Evolutionary conservation across 2,888 invertebrate species (phyloP).

Genomic region (Bembecia ichneumoniformis): DNA sequence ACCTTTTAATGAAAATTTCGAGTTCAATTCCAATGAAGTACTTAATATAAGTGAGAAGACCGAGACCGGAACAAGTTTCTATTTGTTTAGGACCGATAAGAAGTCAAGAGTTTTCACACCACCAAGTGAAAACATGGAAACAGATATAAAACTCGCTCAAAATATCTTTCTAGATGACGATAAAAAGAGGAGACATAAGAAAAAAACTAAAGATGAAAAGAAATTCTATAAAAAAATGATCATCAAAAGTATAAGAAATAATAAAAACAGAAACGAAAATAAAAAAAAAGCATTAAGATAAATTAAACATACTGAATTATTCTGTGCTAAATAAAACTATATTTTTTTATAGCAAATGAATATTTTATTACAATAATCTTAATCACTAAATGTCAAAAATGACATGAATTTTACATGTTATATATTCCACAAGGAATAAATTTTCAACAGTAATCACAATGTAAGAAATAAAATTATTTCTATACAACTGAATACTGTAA

Average conservation of each 20-base stretch:
- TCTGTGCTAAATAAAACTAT: conserved; percentile 2
- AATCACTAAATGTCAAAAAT: conserved; percentile 59
- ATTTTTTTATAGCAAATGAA: conserved; percentile 5
- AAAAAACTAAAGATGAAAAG: too few relatives aligned
- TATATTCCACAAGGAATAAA: conserved; percentile 51
- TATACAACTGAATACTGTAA: conserved; percentile 28
- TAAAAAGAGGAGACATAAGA: conserved; percentile 13
- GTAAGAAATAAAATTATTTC: conserved; percentile 14
- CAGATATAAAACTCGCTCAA: conserved; percentile 29
- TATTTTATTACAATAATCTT: conserved; percentile 16
- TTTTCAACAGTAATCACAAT: conserved; percentile 28
- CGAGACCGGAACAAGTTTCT: conserved; percentile 18
- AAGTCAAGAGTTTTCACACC: conserved; percentile 47
- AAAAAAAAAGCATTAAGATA: conserved; percentile 22
- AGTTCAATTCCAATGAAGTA: conserved; percentile 8
- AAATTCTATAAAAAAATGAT: conserved; percentile 45
- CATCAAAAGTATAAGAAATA: conserved; percentile 49
- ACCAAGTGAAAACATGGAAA: conserved; percentile 16
- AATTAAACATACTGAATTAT: conserved; percentile 8
- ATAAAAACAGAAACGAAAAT: conserved; percentile 38
- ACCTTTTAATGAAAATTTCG: conserved; percentile 8
- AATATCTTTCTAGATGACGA: conserved; percentile 42
- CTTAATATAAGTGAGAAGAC: background rate
- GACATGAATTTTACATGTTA: conserved; percentile 41
- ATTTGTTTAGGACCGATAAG: conserved; percentile 44